Evolutionary conservation across 2,113 vertebrate genomes (phyloP).

Genomic region (Percopsis transmontana): DNA sequence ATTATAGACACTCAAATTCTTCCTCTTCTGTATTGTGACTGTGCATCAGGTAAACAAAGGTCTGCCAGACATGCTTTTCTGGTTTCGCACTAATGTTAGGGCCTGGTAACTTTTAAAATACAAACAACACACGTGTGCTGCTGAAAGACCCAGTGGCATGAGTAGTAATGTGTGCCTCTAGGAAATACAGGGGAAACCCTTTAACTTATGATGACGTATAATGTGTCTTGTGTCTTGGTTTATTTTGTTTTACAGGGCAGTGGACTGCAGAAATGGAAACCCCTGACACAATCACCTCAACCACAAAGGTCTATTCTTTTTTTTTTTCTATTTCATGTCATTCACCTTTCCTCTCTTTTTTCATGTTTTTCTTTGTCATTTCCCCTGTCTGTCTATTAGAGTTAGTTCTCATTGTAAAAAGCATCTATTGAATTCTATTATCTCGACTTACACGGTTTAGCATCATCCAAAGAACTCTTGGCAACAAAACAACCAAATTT

Average conservation of each 20-base stretch:
- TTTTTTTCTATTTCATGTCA: conserved; percentile 4
- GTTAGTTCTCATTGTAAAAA: not conserved
- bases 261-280: conserved; percentile 82
- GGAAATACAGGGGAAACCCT: conserved; percentile 10
- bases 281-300: conserved; percentile 81
- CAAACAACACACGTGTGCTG: conserved; percentile 10
- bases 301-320: conserved; percentile 82
- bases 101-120: conserved; percentile 18
- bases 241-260: conserved; percentile 74
- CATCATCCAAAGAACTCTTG: not conserved
- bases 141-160: conserved; percentile 3
- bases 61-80: conserved; percentile 56
- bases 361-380: not conserved
- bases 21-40: not conserved
- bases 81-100: conserved; percentile 38
- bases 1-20: not conserved
- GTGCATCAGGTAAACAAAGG: conserved; percentile 40
- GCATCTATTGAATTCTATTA: not conserved
- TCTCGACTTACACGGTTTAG: not conserved
- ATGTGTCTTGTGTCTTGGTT: conserved; percentile 24
- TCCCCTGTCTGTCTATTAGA: not conserved
- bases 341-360: not conserved
- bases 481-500: not conserved
- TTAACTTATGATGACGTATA: not conserved
- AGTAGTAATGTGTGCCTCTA: conserved; percentile 22